Evolutionary conservation across 1,140 invertebrate species (phyloP), one percentile per base, ranked within the genome.

Genomic region (Drosophila prosaltans): DNA sequence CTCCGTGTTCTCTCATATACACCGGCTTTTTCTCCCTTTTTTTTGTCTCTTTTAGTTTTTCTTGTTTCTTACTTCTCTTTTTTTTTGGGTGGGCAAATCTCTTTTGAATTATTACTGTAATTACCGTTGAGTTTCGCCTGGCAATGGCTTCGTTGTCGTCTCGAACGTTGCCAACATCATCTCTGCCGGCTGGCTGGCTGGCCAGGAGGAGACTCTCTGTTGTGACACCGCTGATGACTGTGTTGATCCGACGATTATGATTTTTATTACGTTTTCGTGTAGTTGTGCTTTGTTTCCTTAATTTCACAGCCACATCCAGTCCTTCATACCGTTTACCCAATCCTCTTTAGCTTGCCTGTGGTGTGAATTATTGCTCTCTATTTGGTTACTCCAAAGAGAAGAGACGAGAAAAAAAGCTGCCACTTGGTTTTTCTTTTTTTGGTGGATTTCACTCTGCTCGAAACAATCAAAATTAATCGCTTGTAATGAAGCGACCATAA

Each of bases 51-150:
- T 69, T 54, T 30, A 43, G 72, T 58, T 59, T 70, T 60, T 40
- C 28, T 8, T 58, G 55, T 57, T 60, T 69, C 54, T 21, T 41
- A 65, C 63, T 62, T 45, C 28, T 72, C 26, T 58, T 32, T 74
- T 64, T 73, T 74, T 75, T 76, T 64, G n/a, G 68, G 61, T 32
- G 55, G 63, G 74, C 71, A 91, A 91, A 91, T 91, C 90, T 91
- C 90, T 91, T 91, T 91, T 91, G 90, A 91, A 91, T 91, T 91
- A 91, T 91, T 91, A 83, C 90, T 80, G 90, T 91, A 91, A 91
- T 91, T 91, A 91, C 90, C 90, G 85, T 83, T 75, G 77, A 84
- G 84, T 84, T 84, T 78, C 78, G 80, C 73, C 63, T 39, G 65
- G 80, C 75, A 64, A 68, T 78, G 75, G 57, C 73, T 80, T 65